Evolutionary conservation across 2,888 invertebrate genomes (phyloP), one percentile per base, ranked within the genome.

Genomic region (Stenchaetothrips biformis): DNA sequence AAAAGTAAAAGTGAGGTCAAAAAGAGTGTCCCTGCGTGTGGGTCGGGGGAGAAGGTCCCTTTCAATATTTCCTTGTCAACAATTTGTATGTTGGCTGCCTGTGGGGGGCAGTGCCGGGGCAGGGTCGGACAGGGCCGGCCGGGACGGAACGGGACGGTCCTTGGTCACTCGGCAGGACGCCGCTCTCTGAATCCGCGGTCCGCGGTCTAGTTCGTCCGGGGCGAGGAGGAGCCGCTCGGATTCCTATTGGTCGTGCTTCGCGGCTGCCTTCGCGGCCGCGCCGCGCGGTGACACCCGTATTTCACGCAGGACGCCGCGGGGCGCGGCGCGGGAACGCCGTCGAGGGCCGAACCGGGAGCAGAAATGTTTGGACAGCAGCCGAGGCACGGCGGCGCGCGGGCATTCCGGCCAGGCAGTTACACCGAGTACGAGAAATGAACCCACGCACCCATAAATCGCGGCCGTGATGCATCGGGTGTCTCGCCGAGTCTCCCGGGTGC

Each of bases 41-140:
- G 67, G 67, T 25, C 37, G 37, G 37, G 37, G 37, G 4, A 7
- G 21, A 6, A 11, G 67, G 67, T 74, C 67, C 67, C 25, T 74
- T 25, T 74, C 67, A 74, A 74, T 74, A 74, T 74, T 74, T 74
- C 67, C 67, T 74, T 74, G 67, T 74, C 67, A 74, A 74, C 67
- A 74, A 74, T 74, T 74, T 74, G 67, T 74, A 74, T 25, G 67
- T 74, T 74, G 67, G 67, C 11, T 74, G 67, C 67, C 67, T 11
- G 67, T 25, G 67, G 67, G 67, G 67, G 67, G 67, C 25, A 74
- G 37, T 37, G 37, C 37, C 37, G 37, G 37, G 37, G 37, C 37
- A 2, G 37, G 1, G 37, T 4, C 37, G 37, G 37, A 37, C 37
- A 37, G 4, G 37, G 37, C 37, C 37, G 37, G 37, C 4, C 4